A percentile compares a stretch with the other conserved stretches of the same genome.
These are phyloP conservation scores for Setipinna tenuifilis DNA, from an alignment of 2,797 vertebrate species.

Conservation along the genomic window DNA sequence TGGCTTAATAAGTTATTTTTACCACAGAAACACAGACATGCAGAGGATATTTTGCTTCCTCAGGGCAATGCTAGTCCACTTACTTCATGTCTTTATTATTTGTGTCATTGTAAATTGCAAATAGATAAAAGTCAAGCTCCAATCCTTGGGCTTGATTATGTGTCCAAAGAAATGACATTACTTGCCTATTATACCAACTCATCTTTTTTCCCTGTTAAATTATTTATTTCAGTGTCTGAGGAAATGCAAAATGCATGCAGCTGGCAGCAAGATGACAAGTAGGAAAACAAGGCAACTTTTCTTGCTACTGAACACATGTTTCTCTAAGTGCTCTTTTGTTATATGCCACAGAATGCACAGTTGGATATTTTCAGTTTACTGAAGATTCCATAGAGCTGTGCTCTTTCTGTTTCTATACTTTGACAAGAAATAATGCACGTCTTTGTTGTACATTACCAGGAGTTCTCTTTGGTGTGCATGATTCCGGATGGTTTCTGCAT, in stretches of 20 bases:
- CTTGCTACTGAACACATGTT: background rate
- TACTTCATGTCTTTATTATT: background rate
- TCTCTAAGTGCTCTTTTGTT: background rate
- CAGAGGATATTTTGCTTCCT: background rate
- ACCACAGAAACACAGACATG: background rate
- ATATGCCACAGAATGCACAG: background rate
- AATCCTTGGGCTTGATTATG: background rate
- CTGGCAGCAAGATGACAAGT: background rate
- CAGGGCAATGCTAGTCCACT: background rate
- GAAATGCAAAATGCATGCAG: background rate
- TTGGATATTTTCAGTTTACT: background rate
- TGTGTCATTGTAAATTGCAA: background rate
- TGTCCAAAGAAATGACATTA: background rate
- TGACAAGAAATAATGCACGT: constrained; percentile 28
- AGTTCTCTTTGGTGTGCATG: constrained; percentile 60
- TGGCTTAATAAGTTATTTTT: background rate
- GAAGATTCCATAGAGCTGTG: background rate
- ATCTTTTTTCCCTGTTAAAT: background rate
- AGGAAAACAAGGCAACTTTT: background rate
- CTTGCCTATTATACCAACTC: background rate
- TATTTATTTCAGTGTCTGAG: background rate
- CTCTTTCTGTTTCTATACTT: background rate
- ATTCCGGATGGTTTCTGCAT: constrained; percentile 17
- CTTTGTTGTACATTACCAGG: constrained; percentile 54
- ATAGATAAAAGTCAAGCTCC: background rate